phyloP scores from a whole-genome alignment of 2,797 vertebrate species.

The Microtus agrestis region DNA sequence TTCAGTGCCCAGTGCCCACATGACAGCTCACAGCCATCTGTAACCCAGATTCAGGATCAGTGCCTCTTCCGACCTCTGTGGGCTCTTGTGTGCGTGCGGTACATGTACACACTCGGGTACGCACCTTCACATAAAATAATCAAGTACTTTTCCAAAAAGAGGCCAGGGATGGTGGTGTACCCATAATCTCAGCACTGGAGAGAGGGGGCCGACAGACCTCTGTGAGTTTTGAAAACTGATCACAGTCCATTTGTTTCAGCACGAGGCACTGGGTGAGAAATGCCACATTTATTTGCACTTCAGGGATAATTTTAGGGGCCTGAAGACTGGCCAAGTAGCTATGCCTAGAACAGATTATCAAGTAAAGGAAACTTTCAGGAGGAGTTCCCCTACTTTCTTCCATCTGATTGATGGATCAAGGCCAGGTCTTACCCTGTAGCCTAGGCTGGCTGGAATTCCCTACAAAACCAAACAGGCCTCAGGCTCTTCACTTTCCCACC shows the following conservation, averaged over 20 bases:
- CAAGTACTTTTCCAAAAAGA: not conserved
- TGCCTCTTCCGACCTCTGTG: not conserved
- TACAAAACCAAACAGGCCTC: not conserved
- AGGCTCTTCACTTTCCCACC: not conserved
- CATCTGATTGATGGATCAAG: not conserved
- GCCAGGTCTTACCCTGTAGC: not conserved
- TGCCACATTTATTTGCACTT: not conserved
- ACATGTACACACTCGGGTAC: not conserved
- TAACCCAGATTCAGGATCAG: not conserved
- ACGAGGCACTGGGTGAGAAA: not conserved
- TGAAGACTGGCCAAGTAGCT: not conserved
- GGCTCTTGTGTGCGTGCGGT: not conserved
- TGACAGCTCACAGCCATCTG: not conserved
- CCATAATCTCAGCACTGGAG: not conserved
- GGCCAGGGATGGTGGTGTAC: not conserved
- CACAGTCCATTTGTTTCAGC: not conserved
- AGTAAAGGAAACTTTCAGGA: not conserved
- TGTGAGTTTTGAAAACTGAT: not conserved
- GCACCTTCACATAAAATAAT: not conserved
- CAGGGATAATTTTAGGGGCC: not conserved
- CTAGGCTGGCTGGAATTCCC: not conserved
- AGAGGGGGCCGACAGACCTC: not conserved
- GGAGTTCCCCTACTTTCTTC: no score
- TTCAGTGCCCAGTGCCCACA: not conserved
- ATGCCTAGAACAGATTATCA: no score